Evolutionary conservation across 2,113 vertebrate species (phyloP), one percentile per base, ranked within the genome.

Genomic region (Hassar affinis): DNA sequence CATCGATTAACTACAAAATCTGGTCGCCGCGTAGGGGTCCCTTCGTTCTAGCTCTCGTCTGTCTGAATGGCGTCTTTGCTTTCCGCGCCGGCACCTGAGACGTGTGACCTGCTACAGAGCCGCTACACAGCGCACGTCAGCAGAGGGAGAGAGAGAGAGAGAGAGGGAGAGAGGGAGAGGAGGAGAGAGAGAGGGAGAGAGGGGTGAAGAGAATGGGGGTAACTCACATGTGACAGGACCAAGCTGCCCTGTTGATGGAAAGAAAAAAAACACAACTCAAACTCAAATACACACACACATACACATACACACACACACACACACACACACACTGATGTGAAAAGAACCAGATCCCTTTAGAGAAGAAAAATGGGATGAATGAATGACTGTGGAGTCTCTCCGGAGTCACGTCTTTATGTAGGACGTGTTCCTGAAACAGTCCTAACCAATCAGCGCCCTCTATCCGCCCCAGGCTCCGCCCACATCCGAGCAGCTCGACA

Each of bases 201-300:
- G 89, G 33, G 38, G 45, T 68, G 80, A 72, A 83, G 80, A 88
- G 88, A 80, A 86, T 78, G 90, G 89, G 86, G 87, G 92, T 88
- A 92, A 95, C 94, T 95, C 94, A 95, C 94, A 94, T 95, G 94
- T 93, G 93, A 93, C 93, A 95, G 93, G 93, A 92, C 2, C 89
- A 88, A 90, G 90, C 89, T 93, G 92, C 80, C 93, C 94, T 95
- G 93, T 94, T 94, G 93, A 91, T 90, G 91, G 88, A 91, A 91
- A 92, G 87, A 92, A 87, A 87, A 92, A 85, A 93, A 22, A 91
- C 91, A 90, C 82, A 88, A 90, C 86, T 38, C 80, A 86, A 81
- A 89, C 54, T 61, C 76, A 84, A 57, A 71, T 10, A 82, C 72
- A 75, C 57, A 38, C 27, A 68, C 47, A 79, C 10, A 30, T 45